A percentile compares a stretch with the other conserved stretches of the same genome.
Evolutionary conservation across 2,797 vertebrate genomes (phyloP).

Genomic region (Paedocypris micromegethes): DNA sequence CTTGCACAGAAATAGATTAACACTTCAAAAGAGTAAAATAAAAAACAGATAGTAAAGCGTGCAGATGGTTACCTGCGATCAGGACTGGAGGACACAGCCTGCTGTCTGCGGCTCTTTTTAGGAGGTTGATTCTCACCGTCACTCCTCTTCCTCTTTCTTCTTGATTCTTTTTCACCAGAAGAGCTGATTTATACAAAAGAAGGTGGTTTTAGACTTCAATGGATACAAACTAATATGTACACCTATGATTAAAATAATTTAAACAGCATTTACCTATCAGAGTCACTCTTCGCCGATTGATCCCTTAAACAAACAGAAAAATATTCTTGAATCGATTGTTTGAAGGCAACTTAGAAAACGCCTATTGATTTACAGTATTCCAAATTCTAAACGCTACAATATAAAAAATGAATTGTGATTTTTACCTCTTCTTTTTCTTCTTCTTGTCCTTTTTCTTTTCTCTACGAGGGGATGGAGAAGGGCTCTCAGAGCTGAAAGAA

Average conservation of each 20-base stretch:
- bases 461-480: conserved; percentile 59
- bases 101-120: conserved; percentile 46
- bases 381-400: too few species aligned
- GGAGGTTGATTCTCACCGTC: conserved; percentile 54
- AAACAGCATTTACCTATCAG: conserved; percentile 54
- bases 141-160: conserved; percentile 70
- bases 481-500: conserved; percentile 64
- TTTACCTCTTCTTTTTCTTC: conserved; percentile 70
- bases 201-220: background rate
- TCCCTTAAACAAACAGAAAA: conserved; percentile 55
- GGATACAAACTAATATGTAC: background rate
- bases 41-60: too few species aligned
- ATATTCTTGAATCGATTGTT: too few species aligned
- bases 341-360: too few species aligned
- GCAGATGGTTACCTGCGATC: conserved; percentile 56
- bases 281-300: conserved; percentile 52
- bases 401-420: background rate
- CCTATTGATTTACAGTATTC: too few species aligned
- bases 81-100: conserved; percentile 61
- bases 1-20: too few species aligned
- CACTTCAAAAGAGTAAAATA: too few species aligned
- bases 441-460: conserved; percentile 69
- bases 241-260: background rate
- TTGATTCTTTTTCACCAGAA: conserved; percentile 71
- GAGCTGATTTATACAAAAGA: conserved; percentile 59